Conservation (phyloP, 2,888 invertebrate genomes). For the Torymus auratus region DNA sequence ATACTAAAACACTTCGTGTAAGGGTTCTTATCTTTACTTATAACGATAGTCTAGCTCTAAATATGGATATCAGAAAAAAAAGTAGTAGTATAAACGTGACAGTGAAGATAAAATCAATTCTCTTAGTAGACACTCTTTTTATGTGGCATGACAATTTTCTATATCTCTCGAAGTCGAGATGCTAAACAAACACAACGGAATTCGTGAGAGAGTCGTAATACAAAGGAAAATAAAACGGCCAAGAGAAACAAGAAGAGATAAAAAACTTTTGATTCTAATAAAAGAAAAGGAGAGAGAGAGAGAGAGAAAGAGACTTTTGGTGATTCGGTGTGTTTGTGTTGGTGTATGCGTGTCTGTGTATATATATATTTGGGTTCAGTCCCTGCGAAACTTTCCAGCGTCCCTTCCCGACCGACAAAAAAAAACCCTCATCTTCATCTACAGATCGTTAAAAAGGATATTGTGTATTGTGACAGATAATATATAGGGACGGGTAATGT, state of each 20-base stretch:
- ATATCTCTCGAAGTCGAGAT: slow-evolving; percentile 19
- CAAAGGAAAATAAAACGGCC: slow-evolving; percentile 28
- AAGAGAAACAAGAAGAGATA: slow-evolving; percentile 21
- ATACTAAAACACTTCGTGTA: slow-evolving; percentile 25
- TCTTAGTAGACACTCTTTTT: slow-evolving; percentile 1
- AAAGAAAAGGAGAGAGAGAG: slow-evolving; percentile 22
- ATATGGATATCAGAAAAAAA: slow-evolving; percentile 19
- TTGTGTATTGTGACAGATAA: not conserved
- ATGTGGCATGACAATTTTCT: slow-evolving; percentile 28
- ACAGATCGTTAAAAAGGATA: slow-evolving; percentile 9
- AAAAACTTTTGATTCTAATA: slow-evolving; percentile 35
- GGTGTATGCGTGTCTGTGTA: no score
- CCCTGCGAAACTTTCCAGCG: slow-evolving; percentile 21
- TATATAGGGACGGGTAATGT: not conserved
- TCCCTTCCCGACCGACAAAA: not conserved
- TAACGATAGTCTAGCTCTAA: slow-evolving; percentile 22
- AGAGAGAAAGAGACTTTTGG: slow-evolving; percentile 18
- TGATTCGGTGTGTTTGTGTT: slow-evolving; percentile 26
- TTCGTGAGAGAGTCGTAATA: slow-evolving; percentile 16
- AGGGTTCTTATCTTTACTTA: slow-evolving; percentile 23
- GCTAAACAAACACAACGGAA: slow-evolving; percentile 28
- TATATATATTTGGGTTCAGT: slow-evolving; percentile 5
- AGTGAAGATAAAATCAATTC: slow-evolving; percentile 25
- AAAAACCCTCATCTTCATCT: slow-evolving; percentile 16
- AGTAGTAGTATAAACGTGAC: not conserved